phyloP scores from a whole-genome alignment of 2,797 vertebrate species.

The Huso huso region DNA sequence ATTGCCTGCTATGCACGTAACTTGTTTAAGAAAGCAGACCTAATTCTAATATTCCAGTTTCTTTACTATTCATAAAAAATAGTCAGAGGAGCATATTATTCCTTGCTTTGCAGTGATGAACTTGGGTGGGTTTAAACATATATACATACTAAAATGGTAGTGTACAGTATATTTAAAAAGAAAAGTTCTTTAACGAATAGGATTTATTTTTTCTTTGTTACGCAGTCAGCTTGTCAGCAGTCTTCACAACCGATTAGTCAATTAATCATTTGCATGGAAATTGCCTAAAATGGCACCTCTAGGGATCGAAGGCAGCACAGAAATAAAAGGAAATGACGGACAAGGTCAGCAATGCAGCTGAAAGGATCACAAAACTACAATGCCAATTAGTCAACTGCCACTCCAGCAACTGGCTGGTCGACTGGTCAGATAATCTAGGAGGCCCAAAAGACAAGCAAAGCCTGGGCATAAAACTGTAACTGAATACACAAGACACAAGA shows the following conservation, averaged over 20 bases:
- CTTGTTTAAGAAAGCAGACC: too few species aligned
- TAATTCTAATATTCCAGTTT: too few species aligned
- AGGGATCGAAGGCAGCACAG: background rate
- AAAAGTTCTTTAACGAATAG: background rate
- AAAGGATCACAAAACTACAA: background rate
- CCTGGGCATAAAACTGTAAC: background rate
- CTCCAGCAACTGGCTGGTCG: background rate
- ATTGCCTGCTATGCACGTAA: too few species aligned
- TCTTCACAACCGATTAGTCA: background rate
- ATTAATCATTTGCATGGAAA: background rate
- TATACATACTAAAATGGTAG: background rate
- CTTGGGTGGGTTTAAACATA: too few species aligned
- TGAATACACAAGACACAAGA: background rate
- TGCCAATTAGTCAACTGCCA: conserved; percentile 1
- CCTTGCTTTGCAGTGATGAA: too few species aligned
- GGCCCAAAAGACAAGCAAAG: background rate
- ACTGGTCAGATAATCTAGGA: conserved; percentile 2
- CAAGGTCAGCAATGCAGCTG: background rate
- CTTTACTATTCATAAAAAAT: too few species aligned
- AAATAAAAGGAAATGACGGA: background rate
- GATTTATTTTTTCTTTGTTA: background rate
- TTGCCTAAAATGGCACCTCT: conserved; percentile 2
- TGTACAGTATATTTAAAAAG: background rate
- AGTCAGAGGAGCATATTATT: too few species aligned
- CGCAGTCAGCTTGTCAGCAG: background rate